phyloP scores from a whole-genome alignment of 2,797 vertebrate genomes.

The Pangasius djambal region DNA sequence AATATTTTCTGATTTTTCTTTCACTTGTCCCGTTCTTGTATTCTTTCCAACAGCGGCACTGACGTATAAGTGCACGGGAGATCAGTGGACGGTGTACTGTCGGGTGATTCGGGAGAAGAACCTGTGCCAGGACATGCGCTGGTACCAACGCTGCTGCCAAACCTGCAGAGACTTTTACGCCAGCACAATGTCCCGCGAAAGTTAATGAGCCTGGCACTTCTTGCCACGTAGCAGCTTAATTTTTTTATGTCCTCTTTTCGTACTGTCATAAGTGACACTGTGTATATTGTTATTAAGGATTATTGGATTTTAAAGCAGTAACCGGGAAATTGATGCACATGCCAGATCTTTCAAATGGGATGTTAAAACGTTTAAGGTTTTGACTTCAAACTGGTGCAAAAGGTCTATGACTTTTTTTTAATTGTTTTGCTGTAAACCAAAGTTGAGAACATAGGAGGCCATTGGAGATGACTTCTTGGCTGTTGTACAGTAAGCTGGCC shows the following conservation, averaged over 20 bases:
- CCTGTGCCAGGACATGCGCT: conserved; percentile 95
- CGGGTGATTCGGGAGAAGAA: conserved; percentile 92
- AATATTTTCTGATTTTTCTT: conserved; percentile 8
- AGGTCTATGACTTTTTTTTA: conserved; percentile 42
- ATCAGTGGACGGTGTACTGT: conserved; percentile 97
- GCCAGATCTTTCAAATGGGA: conserved; percentile 66
- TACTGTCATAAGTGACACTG: conserved; percentile 57
- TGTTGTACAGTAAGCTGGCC: conserved; percentile 64
- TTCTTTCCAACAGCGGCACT: conserved; percentile 81
- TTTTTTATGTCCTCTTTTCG: conserved; percentile 61
- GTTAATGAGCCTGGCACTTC: conserved; percentile 70
- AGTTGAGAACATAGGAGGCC: conserved; percentile 56
- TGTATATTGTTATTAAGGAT: conserved; percentile 57
- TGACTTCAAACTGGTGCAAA: conserved; percentile 57
- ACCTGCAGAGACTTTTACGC: conserved; percentile 97
- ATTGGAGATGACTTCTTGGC: conserved; percentile 56
- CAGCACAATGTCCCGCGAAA: conserved; percentile 84
- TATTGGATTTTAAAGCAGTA: conserved; percentile 49
- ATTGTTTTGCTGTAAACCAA: conserved; percentile 72
- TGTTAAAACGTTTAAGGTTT: conserved; percentile 56
- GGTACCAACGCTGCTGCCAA: conserved; percentile 97
- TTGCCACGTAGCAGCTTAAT: conserved; percentile 46
- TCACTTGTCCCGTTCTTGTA: conserved; percentile 29
- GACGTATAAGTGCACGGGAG: conserved; percentile 92
- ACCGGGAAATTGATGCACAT: conserved; percentile 35